Conservation (phyloP, 2,113 vertebrate species). For the Leptobrachium leishanense region DNA sequence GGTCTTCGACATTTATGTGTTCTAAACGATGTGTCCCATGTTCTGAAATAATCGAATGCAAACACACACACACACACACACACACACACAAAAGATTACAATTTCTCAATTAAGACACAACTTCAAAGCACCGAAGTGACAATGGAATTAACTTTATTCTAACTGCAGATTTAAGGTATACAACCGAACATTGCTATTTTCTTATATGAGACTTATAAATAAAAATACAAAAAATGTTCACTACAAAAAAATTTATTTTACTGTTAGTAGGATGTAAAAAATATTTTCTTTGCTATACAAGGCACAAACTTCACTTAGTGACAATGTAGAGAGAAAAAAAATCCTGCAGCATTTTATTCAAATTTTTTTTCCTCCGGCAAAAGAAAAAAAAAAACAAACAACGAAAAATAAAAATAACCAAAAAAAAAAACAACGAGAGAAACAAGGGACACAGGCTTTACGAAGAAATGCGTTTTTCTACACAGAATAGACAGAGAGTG, state of each 20-base stretch:
- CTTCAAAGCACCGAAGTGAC: constrained; percentile 56
- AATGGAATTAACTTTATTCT: constrained; percentile 86
- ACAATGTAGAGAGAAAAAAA: constrained; percentile 98
- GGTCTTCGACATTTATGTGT: too few species aligned
- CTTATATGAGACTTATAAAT: constrained; percentile 98
- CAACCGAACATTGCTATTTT: constrained; percentile 95
- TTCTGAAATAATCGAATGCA: too few species aligned
- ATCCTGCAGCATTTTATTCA: constrained; percentile 96
- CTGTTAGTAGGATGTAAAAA: constrained; percentile 97
- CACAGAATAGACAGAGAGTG: constrained; percentile 73
- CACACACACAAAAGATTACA: too few species aligned
- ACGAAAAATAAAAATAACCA: constrained; percentile 52
- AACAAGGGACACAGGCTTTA: constrained; percentile 97
- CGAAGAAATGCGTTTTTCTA: constrained; percentile 93
- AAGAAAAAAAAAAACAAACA: constrained; percentile 17
- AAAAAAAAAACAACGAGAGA: constrained; percentile 75
- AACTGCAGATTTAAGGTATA: constrained; percentile 98
- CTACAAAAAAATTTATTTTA: constrained; percentile 94
- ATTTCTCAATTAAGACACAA: constrained; percentile 2
- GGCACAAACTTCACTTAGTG: constrained; percentile 98
- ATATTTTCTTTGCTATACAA: constrained; percentile 97
- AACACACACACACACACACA: too few species aligned
- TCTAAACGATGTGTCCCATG: too few species aligned
- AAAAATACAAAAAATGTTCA: constrained; percentile 96
- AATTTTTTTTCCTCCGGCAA: constrained; percentile 56